Conservation (phyloP, 92 coral and sea anemone genomes). For the Parazoanthus atlanticus region DNA sequence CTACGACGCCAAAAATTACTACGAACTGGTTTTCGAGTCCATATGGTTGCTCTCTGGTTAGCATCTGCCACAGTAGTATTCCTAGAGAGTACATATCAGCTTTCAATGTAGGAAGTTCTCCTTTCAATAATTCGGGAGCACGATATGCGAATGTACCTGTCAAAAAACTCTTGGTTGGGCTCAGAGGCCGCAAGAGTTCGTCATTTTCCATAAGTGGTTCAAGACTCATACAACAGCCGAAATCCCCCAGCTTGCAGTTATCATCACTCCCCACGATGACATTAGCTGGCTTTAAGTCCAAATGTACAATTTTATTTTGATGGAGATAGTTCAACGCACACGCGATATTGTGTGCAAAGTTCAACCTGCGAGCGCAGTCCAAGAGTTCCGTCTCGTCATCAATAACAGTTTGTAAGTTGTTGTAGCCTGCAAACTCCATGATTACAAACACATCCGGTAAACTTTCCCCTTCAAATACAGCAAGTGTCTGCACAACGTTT, state of each 20-base stretch:
- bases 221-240: constrained; percentile 88
- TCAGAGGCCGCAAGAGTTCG: constrained; percentile 50
- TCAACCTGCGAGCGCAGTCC: constrained; percentile 65
- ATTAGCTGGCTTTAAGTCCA: constrained; percentile 95
- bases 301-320: constrained; percentile 71
- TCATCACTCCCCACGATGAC: constrained; percentile 72
- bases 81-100: constrained; percentile 96
- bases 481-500: constrained; percentile 82
- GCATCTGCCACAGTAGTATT: constrained; percentile 93
- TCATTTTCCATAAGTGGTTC: constrained; percentile 60
- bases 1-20: constrained; percentile 95
- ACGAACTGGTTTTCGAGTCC: constrained; percentile 90
- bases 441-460: constrained; percentile 67
- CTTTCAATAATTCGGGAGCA: constrained; percentile 91
- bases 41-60: constrained; percentile 88
- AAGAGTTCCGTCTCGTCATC: constrained; percentile 72
- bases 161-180: constrained; percentile 73
- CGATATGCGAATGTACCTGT: constrained; percentile 94
- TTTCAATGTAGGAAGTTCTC: constrained; percentile 78
- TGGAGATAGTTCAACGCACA: constrained; percentile 83
- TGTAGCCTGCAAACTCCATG: constrained; percentile 90
- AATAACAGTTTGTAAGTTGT: constrained; percentile 81
- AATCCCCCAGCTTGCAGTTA: constrained; percentile 90
- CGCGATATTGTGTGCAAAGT: constrained; percentile 71
- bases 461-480: constrained; percentile 76